Base-by-base conservation (phyloP, 2,797 vertebrate species). In the Danio choprae region DNA sequence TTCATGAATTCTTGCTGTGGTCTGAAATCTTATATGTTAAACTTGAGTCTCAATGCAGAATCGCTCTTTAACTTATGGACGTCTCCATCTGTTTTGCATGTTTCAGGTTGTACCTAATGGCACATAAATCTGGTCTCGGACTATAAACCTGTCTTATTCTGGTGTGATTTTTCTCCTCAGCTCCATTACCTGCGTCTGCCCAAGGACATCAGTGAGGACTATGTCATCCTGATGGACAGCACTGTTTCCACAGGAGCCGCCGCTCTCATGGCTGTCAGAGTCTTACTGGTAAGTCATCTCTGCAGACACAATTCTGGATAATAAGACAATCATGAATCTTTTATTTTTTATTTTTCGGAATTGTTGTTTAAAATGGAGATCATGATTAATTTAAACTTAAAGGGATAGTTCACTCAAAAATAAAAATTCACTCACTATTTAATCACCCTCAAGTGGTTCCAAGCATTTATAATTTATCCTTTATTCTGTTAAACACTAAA, bases 221-320 rank as follows among this genome's bases (percentile, higher is more conserved):
- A 96, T 0, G 96, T 97, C 63, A 96, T 97, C 85, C 91, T 97
- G 77, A 97, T 97, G 96, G 96, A 97, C 93, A 96, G 95, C 93
- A 97, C 96, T 0, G 96, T 97, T 43, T 97, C 96, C 67, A 97
- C 96, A 0, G 96, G 96, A 0, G 96, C 96, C 0, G 96, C 96
- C 0, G 96, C 96, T 16, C 95, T 97, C 89, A 97, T 97, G 96
- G 96, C 95, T 0, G 90, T 97, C 80, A 86, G 96, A 5, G 96
- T 97, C 2, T 91, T 97, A 84, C 93, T 97, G 86, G 96, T 97
- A 83, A 65, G 93, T 77, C 9, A 0, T 4, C 0, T 0, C 40
- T 1, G 40, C 2, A 9, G 40, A 55, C 46, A 53, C n/a, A 10
- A 44, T 29, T 29, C 29, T 29, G 29, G 29, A 29, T 29, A 3